Evolutionary conservation across 2,113 vertebrate species (phyloP).

Genomic region (Gadus chalcogrammus): DNA sequence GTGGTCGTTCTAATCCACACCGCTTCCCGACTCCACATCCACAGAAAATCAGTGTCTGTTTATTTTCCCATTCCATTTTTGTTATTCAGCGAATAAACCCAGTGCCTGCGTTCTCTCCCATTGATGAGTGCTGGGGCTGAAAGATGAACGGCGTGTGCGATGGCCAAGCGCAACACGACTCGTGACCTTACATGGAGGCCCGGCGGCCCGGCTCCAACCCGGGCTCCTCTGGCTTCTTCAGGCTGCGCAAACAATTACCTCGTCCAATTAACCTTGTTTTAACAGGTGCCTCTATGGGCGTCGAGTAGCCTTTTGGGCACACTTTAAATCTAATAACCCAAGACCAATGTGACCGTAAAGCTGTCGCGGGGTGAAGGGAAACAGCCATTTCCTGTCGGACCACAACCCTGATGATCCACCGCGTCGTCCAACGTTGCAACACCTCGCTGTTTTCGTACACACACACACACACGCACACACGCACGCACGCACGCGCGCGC

Average conservation of each 20-base stretch:
- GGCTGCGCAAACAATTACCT: constrained; percentile 44
- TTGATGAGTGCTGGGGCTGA: background rate
- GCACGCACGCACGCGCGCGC: no score
- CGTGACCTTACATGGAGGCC: constrained; percentile 29
- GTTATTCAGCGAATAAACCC: background rate
- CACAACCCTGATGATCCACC: constrained; percentile 24
- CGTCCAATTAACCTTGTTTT: constrained; percentile 51
- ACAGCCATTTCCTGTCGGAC: constrained; percentile 52
- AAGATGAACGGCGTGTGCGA: background rate
- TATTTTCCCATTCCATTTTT: background rate
- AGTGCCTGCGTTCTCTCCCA: background rate
- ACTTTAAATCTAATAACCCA: constrained; percentile 53
- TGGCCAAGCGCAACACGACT: constrained; percentile 20
- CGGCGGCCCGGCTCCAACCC: background rate
- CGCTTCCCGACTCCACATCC: background rate
- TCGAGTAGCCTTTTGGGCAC: constrained; percentile 26
- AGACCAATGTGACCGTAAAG: constrained; percentile 55
- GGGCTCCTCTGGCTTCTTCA: background rate
- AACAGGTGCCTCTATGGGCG: constrained; percentile 59
- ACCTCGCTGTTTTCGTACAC: constrained; percentile 30
- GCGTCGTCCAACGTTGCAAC: constrained; percentile 6
- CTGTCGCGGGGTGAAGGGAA: constrained; percentile 48
- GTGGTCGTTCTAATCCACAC: no score
- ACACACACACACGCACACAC: background rate
- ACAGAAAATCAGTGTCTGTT: background rate